Base-by-base conservation (phyloP, 2,113 vertebrate species). In the Dicrurus megarhynchus region DNA sequence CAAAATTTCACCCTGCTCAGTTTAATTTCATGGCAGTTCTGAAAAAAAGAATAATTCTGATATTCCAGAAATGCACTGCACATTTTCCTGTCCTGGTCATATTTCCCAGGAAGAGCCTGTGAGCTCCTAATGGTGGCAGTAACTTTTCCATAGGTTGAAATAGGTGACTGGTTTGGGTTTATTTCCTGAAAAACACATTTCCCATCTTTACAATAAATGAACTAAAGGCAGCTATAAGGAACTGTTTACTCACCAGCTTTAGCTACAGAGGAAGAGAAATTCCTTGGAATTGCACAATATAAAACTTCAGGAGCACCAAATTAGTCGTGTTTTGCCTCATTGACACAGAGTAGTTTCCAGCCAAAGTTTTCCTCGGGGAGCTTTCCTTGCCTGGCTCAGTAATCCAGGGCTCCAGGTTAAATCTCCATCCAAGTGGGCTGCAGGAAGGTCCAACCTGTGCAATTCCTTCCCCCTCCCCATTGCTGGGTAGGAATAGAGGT, bases 401-500 rank as follows among this genome's bases (percentile, higher is more conserved):
- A 47, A 56, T 47, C 9, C 68, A 35, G 47, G 6, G 2, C 41
- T 57, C 7, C 5, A 10, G n/a, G 44, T 59, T 21, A 17, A 56
- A 74, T 30, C 78, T 70, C 41, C 3, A 0, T 52, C 60, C 47
- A 2, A 13, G 20, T 5, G 53, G 30, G 64, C 30, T 33, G 32
- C 41, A 16, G 47, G 26, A 37, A 22, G 12, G 8, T 67, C 44
- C 60, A 61, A 0, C 27, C 16, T 6, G 0, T 3, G 33, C 7
- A 11, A 17, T 49, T 83, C 65, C 76, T 27, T 24, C 39, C 32
- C 28, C 7, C 3, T 35, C 16, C 41, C 46, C 9, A 0, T 8
- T 2, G 11, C 37, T 61, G 23, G 1, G 2, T 4, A 9, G 42
- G 35, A 42, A 17, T 2, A 6, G 6, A 39, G 49, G 27, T 4